Evolutionary conservation across 2,797 vertebrate species (phyloP).

Genomic region (Peromyscus aztecus): DNA sequence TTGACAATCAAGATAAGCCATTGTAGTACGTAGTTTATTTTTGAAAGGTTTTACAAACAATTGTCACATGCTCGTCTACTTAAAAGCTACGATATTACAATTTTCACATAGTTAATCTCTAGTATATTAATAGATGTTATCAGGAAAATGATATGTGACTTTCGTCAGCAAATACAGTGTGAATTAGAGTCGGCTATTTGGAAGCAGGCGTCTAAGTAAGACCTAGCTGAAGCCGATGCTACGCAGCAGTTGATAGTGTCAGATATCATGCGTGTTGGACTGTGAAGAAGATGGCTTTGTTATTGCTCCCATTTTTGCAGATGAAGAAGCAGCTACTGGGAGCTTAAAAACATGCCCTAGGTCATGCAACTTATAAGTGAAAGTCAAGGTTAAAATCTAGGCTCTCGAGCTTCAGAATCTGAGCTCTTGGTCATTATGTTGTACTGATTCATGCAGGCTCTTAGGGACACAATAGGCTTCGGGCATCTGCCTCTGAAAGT

Average conservation of each 20-base stretch:
- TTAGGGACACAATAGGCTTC: not conserved
- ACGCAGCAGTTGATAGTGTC: not conserved
- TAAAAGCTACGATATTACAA: not conserved
- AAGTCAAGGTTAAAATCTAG: not conserved
- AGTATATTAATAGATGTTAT: not conserved
- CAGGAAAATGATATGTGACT: not conserved
- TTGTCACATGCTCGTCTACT: not conserved
- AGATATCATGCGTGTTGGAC: not conserved
- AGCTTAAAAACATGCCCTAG: not conserved
- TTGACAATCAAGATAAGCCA: not conserved
- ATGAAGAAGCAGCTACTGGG: not conserved
- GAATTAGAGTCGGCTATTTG: not conserved
- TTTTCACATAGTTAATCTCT: not conserved
- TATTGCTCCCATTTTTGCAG: slow-evolving; percentile 13
- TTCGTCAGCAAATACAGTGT: not conserved
- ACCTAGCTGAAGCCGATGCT: not conserved
- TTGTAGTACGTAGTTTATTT: not conserved
- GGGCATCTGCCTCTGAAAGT: not conserved
- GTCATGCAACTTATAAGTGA: not conserved
- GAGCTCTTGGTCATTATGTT: not conserved
- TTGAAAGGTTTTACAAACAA: not conserved
- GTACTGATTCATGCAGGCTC: not conserved
- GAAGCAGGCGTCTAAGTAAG: not conserved
- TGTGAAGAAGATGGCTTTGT: not conserved
- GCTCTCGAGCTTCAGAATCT: not conserved